Percentiles rank a stretch among this genome's conserved stretches.
Evolutionary conservation across 2,888 invertebrate genomes (phyloP).

Genomic region (Synanthedon formicaeformis): DNA sequence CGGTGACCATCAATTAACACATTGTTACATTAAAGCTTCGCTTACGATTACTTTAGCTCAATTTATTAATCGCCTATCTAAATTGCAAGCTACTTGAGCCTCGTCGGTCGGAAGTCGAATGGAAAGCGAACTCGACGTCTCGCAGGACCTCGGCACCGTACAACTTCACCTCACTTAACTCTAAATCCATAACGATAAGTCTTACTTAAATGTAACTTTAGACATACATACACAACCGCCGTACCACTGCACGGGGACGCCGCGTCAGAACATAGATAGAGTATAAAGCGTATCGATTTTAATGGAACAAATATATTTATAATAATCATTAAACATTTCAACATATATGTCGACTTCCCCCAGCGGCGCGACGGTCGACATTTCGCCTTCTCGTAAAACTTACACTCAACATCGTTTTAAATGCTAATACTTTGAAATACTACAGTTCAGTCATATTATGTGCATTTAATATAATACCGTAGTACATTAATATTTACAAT

Average conservation of each 20-base stretch:
- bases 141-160: conserved; percentile 50
- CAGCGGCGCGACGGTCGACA: conserved; percentile 30
- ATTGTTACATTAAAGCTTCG: conserved; percentile 59
- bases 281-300: conserved; percentile 61
- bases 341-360: conserved; percentile 26
- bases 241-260: conserved; percentile 30
- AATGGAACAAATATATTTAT: conserved; percentile 24
- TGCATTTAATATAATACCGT: conserved; percentile 43
- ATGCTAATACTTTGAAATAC: conserved; percentile 39
- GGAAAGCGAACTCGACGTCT: conserved; percentile 39
- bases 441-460: conserved; percentile 59
- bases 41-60: conserved; percentile 52
- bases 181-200: conserved; percentile 40
- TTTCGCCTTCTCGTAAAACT: conserved; percentile 30
- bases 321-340: conserved; percentile 33
- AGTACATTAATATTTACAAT: conserved; percentile 58
- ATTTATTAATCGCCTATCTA: conserved; percentile 70
- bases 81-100: conserved; percentile 55
- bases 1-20: conserved; percentile 32
- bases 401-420: conserved; percentile 37
- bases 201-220: conserved; percentile 39
- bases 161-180: conserved; percentile 26
- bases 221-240: conserved; percentile 40
- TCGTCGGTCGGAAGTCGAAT: conserved; percentile 31
- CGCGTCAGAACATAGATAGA: conserved; percentile 35